Evolutionary conservation across 1,140 invertebrate species (phyloP), one percentile per base, ranked within the genome.

Genomic region (Aphis gossypii): DNA sequence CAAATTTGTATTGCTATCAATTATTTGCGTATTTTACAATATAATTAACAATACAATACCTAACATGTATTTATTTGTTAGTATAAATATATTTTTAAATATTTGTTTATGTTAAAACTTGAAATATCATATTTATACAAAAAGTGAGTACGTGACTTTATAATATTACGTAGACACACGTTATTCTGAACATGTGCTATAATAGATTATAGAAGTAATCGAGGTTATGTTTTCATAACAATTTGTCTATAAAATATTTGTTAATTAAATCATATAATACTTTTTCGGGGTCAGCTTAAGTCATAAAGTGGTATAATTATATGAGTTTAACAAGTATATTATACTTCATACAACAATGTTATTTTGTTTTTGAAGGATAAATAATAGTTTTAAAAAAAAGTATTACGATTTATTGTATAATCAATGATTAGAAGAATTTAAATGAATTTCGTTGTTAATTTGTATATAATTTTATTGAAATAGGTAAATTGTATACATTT

Each of bases 191-290:
- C 14, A 76, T 76, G 60, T 76, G 60, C 0, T 84, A 84, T 84
- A 84, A 11, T 38, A 41, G 38, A 84, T 44, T 82, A 76, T 46
- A 86, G 44, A 46, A 44, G 25, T 86, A 86, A 86, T 46, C 84
- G 41, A 86, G 84, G 84, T 86, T 86, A 86, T 46, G 25, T n/a
- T 86, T 86, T 86, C 41, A 86, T 46, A 86, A 86, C 84, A 86
- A 86, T 86, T 86, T 86, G 84, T 46, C 30, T 86, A 46, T 84
- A 84, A 84, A 84, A 41, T 84, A 23, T 38, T 83, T 83, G 82
- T 83, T 84, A 84, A 84, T 86, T 46, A 46, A 86, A 86, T 86
- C 25, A n/a, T 86, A 86, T 86, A 86, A 86, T 86, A 46, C 23
- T 86, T 86, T 51, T 86, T 86, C 41, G 84, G 84, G 84, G 84